Conservation (phyloP, 1,140 invertebrate species). For the Heterodera schachtii region DNA sequence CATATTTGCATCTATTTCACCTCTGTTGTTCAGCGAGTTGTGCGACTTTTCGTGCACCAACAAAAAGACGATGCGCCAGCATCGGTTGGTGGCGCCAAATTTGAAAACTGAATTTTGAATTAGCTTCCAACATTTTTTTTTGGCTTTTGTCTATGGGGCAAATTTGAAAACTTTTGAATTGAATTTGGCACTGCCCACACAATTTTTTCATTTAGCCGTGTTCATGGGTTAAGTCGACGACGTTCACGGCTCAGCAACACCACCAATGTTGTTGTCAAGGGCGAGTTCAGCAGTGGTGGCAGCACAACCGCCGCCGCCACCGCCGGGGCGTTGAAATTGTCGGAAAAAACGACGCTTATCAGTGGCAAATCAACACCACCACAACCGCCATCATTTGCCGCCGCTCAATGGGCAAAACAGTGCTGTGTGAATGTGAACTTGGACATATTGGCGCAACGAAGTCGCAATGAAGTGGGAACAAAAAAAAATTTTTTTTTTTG, state of each 20-base stretch:
- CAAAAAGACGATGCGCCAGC: conserved; percentile 53
- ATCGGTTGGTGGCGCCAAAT: conserved; percentile 17
- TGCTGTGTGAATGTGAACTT: neutral
- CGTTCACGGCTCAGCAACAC: neutral
- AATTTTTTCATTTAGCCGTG: neutral
- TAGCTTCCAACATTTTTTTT: no score
- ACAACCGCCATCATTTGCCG: no score
- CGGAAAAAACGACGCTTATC: no score
- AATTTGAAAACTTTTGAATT: no score
- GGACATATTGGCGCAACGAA: neutral
- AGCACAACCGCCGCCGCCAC: no score
- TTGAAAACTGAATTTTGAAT: neutral
- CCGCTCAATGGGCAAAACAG: neutral
- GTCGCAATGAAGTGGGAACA: neutral
- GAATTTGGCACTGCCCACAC: no score
- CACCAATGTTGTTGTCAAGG: neutral
- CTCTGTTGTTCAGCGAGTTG: conserved; percentile 29
- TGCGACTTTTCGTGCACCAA: conserved; percentile 51
- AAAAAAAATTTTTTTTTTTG: no score
- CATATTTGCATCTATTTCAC: neutral
- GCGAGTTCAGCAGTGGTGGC: neutral
- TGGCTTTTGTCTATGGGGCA: no score
- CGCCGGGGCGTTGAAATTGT: no score
- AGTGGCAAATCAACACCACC: no score
- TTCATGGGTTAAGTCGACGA: conserved; percentile 13